Base-by-base conservation (phyloP, 2,888 invertebrate genomes). In the Sycophila texana region DNA sequence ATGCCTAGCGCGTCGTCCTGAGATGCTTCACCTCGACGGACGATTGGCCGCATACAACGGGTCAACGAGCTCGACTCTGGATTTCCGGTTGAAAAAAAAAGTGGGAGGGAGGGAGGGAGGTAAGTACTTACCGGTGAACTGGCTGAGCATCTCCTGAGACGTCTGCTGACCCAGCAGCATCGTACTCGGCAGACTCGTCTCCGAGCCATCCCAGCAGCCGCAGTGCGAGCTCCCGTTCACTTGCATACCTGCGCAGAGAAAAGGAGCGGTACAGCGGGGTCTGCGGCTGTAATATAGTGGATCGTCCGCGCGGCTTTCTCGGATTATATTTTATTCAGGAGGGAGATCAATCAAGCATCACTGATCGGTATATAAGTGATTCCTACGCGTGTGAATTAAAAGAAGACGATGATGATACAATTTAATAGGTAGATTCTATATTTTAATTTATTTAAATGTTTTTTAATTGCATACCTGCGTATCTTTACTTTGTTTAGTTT, bases 111-210 rank as follows among this genome's bases (percentile, higher is more conserved):
- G n/a, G 53, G 7, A 68, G 53, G 18, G 47, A 30, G 67, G 74
- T n/a, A n/a, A n/a, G n/a, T 77, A 83, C 85, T 74, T 79, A 90
- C 90, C 90, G 77, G 88, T 86, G 74, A 90, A 89, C 72, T 89
- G 88, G 83, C 85, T 87, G 81, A 89, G 86, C 83, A 89, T 87
- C 83, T 90, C 90, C 82, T 90, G 90, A 53, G 89, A 88, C 81
- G 87, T 88, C 85, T 90, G 90, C 83, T 89, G 90, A 80, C 90
- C 89, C 81, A 90, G 83, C 84, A 90, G 80, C 89, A 90, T 89
- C 73, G 89, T 89, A 79, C 86, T 90, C 39, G 90, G 89, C 83
- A 90, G 85, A 83, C 85, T 88, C 39, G 87, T 85, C 82, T 90
- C 90, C 47, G 89, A 88, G 80, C 87, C 87, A 74, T 90, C 90